These are phyloP conservation scores for Nyctibius bracteatus DNA, from an alignment of 2,113 vertebrate genomes.

Conservation along the genomic window DNA sequence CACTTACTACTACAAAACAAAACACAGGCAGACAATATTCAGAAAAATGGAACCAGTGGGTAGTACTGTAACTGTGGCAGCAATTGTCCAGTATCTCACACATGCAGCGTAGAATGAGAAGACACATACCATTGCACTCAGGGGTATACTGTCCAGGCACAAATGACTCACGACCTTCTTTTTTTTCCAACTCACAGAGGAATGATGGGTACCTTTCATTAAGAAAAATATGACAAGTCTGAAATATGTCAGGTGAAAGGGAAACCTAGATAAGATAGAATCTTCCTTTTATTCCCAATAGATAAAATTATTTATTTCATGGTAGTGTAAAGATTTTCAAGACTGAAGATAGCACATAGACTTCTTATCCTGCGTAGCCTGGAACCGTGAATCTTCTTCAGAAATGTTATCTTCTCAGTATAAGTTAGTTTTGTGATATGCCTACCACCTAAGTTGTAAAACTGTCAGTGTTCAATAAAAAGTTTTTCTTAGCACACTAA, in stretches of 20 bases:
- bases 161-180: background rate
- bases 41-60: background rate
- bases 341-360: background rate
- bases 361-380: background rate
- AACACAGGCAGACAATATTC: background rate
- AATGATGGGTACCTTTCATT: background rate
- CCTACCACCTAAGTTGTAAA: background rate
- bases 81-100: background rate
- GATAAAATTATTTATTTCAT: background rate
- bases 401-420: background rate
- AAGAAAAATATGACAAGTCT: background rate
- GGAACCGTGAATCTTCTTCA: background rate
- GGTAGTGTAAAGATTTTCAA: background rate
- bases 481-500: background rate
- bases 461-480: background rate
- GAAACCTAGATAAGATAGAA: background rate
- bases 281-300: background rate
- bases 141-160: background rate
- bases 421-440: background rate
- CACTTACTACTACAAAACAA: background rate
- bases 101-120: background rate
- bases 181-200: background rate
- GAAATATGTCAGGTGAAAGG: background rate
- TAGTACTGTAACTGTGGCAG: background rate
- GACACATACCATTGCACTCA: background rate